Base-by-base conservation (phyloP, 2,888 invertebrate genomes). In the Synergus itoensis region DNA sequence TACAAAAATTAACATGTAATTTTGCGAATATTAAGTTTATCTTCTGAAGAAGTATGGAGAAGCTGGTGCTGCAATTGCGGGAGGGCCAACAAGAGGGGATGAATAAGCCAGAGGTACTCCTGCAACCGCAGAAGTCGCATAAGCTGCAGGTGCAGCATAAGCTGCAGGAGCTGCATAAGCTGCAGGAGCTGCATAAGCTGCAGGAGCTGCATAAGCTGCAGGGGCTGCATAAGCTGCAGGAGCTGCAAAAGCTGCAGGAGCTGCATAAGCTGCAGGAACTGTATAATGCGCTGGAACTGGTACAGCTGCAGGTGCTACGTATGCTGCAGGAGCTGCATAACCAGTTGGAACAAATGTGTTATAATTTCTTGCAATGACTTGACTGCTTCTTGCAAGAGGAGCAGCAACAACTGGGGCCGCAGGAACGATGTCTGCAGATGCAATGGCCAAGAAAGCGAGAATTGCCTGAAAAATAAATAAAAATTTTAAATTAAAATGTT, bases 311-410 rank as follows among this genome's bases (percentile, higher is more conserved):
- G 91, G 88, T 14, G 16, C 88, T 48, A 81, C 84, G 0, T 94
- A 92, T 3, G 94, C 94, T 2, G 94, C 78, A 60, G 93, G 94
- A n/a, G 93, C 93, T 21, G 93, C 92, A 69, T 92, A 92, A 85
- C 93, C 92, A 78, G 93, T 93, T 0, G 94, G 92, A 11, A 94
- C 94, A 12, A 95, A 90, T 1, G 94, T 94, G 86, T 95, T 95
- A 92, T 94, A 94, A 89, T 95, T 94, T 84, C 95, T 93, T 36
- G 95, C 93, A 85, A 95, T 91, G 80, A 95, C 94, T 90, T 95
- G 95, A 14, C 94, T 94, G 91, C 95, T 95, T 86, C 94, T 95
- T n/a, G 95, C 94, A 84, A 94, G 93, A 9, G 94, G 93, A 0
- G 94, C 94, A 5, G 90, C 89, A 7, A 89, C 76, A 4, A 88